These are phyloP conservation scores for Sitophilus oryzae DNA, from an alignment of 1,140 invertebrate genomes.

Conservation along the genomic window DNA sequence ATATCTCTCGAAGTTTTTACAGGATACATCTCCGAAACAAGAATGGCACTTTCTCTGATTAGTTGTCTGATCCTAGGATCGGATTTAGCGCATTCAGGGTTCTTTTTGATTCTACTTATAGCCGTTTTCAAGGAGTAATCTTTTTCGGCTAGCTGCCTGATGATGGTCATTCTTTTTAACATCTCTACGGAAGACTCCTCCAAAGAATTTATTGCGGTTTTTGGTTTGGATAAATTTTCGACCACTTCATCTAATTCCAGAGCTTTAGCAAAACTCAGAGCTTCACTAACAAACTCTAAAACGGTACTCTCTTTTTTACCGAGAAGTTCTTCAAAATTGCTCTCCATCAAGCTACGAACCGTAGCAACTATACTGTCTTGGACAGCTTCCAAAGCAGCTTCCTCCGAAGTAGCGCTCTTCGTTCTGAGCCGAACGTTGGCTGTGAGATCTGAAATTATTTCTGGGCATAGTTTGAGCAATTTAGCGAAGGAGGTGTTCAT, in stretches of 20 bases:
- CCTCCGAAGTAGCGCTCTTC: slow-evolving; percentile 33
- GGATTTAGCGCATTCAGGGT: slow-evolving; percentile 58
- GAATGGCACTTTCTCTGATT: slow-evolving; percentile 62
- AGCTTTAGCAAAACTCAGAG: slow-evolving; percentile 62
- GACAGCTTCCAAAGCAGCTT: slow-evolving; percentile 32
- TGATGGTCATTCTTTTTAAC: slow-evolving; percentile 63
- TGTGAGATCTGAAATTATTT: slow-evolving; percentile 35
- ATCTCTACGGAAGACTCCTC: slow-evolving; percentile 56
- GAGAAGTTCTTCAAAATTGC: slow-evolving; percentile 20
- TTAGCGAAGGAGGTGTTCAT: slow-evolving; percentile 36
- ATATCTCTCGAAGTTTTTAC: slow-evolving; percentile 59
- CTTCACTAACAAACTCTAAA: slow-evolving; percentile 52
- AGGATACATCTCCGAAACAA: slow-evolving; percentile 44
- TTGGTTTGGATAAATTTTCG: slow-evolving; percentile 29
- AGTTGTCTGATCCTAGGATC: slow-evolving; percentile 63
- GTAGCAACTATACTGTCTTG: slow-evolving; percentile 34
- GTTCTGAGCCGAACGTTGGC: slow-evolving; percentile 29
- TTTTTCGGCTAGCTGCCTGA: slow-evolving; percentile 64
- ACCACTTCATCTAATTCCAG: slow-evolving; percentile 61
- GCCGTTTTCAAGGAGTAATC: slow-evolving; percentile 56
- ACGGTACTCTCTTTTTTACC: slow-evolving; percentile 15
- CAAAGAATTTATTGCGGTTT: slow-evolving; percentile 19
- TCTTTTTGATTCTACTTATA: slow-evolving; percentile 54
- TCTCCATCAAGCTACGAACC: slow-evolving; percentile 25
- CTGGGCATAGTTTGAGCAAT: slow-evolving; percentile 38